Conservation (phyloP, 2,113 vertebrate genomes). For the Rynchops niger region DNA sequence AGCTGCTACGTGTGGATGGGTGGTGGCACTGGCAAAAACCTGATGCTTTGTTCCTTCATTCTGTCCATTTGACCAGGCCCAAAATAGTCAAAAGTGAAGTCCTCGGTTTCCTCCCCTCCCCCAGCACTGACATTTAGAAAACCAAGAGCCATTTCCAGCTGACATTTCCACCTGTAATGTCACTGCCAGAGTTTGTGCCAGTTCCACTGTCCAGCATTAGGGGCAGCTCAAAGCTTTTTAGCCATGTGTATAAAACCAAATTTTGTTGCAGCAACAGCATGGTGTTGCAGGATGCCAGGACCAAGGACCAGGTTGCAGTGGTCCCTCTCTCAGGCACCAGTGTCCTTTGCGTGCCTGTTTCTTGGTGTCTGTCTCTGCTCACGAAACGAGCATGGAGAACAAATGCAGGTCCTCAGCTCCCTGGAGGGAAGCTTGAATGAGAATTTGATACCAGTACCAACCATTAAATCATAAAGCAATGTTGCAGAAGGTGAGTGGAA, state of each 20-base stretch:
- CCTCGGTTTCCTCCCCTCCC: neutral
- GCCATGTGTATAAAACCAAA: neutral
- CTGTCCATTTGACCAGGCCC: neutral
- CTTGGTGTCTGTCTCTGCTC: neutral
- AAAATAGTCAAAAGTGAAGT: neutral
- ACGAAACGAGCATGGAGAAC: neutral
- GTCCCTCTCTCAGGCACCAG: neutral
- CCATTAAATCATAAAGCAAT: neutral
- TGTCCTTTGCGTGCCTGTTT: neutral
- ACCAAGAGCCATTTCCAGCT: neutral
- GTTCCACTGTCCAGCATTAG: neutral
- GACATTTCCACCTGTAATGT: neutral
- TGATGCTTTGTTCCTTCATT: neutral
- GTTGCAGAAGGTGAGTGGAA: neutral
- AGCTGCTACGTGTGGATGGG: fast-evolving
- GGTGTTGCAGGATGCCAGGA: neutral
- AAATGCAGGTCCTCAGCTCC: neutral
- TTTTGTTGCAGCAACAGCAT: neutral
- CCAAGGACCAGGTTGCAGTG: neutral
- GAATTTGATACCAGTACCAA: neutral
- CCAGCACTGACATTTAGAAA: neutral
- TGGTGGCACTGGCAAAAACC: neutral
- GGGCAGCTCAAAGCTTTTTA: neutral
- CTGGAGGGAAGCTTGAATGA: neutral
- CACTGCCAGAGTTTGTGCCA: neutral